phyloP scores from a whole-genome alignment of 2,888 invertebrate genomes.

The Cataglyphis rosenhaueri region DNA sequence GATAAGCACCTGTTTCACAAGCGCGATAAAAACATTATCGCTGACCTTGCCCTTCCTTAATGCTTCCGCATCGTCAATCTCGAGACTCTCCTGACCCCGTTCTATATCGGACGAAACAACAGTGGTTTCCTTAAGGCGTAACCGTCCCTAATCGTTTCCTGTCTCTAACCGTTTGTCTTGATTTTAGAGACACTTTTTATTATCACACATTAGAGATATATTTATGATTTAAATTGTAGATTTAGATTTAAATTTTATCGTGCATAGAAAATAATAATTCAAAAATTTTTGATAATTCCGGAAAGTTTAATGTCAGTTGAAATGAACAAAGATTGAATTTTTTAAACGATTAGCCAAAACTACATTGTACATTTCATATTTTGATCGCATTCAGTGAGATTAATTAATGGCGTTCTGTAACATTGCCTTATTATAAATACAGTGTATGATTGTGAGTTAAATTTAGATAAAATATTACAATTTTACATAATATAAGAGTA shows the following conservation, averaged over 20 bases:
- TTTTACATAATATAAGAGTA: background rate
- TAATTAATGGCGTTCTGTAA: too few relatives aligned
- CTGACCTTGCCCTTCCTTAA: constrained; percentile 75
- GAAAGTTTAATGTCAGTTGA: background rate
- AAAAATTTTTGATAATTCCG: background rate
- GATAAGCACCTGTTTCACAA: constrained; percentile 72
- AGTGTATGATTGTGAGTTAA: background rate
- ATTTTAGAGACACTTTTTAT: background rate
- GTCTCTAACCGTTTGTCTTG: background rate
- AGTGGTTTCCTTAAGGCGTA: constrained; percentile 15
- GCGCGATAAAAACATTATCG: constrained; percentile 67
- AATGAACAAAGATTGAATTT: background rate
- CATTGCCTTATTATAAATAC: background rate
- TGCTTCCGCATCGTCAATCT: constrained; percentile 54
- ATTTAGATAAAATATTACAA: background rate
- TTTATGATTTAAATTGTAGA: background rate
- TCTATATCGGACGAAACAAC: constrained; percentile 43
- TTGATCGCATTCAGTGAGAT: too few relatives aligned
- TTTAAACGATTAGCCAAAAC: background rate
- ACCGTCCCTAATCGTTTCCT: constrained; percentile 27
- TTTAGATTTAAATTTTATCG: background rate
- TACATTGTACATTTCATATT: too few relatives aligned
- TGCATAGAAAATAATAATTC: background rate
- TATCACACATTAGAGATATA: background rate
- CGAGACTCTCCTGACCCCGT: constrained; percentile 45